Evolutionary conservation across 35 echinoderm and acorn worm species (phyloP).

Genomic region (Chiridota heheva): DNA sequence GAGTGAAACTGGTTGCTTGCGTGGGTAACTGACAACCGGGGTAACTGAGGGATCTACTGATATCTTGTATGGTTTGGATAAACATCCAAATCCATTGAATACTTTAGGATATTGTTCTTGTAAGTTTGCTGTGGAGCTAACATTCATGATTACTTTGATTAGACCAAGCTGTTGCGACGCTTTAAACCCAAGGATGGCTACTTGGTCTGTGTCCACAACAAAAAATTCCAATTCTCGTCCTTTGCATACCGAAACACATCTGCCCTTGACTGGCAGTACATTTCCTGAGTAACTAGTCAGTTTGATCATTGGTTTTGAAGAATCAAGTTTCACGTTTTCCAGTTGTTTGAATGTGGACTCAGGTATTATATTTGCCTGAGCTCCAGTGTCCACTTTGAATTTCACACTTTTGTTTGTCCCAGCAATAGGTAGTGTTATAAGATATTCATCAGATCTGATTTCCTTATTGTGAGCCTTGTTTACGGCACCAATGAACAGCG

Average conservation of each 20-base stretch:
- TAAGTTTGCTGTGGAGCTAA: not conserved
- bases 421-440: not conserved
- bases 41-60: slow-evolving; percentile 3
- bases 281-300: slow-evolving; percentile 39
- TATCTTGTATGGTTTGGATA: slow-evolving; percentile 20
- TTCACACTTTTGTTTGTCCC: not conserved
- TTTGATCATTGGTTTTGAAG: not conserved
- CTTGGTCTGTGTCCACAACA: slow-evolving; percentile 19
- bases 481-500: slow-evolving; percentile 4
- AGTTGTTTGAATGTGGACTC: slow-evolving; percentile 14
- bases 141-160: slow-evolving; percentile 16
- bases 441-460: not conserved
- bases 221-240: not conserved
- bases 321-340: not conserved
- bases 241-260: slow-evolving; percentile 10
- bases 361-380: slow-evolving; percentile 16
- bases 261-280: slow-evolving; percentile 1
- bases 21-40: slow-evolving; percentile 13
- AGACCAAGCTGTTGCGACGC: not conserved
- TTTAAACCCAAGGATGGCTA: not conserved
- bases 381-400: slow-evolving; percentile 13
- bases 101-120: not conserved
- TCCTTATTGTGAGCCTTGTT: not conserved
- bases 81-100: slow-evolving; percentile 27
- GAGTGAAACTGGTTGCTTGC: slow-evolving; percentile 12